Evolutionary conservation across 2,113 vertebrate species (phyloP).

Genomic region (Alosa alosa): DNA sequence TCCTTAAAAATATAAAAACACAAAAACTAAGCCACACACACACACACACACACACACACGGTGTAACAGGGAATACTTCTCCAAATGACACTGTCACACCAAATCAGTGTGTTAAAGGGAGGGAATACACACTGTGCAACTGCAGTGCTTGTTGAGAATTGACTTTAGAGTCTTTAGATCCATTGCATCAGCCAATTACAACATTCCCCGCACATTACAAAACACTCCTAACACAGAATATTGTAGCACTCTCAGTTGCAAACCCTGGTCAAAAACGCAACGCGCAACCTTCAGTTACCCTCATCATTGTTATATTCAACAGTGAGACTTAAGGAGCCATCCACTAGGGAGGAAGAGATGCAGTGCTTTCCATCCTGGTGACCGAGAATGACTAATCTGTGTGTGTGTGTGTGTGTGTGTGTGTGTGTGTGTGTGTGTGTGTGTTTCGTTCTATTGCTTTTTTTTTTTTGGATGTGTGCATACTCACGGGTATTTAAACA

Average conservation of each 20-base stretch:
- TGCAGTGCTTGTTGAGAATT: background rate
- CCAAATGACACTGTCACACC: background rate
- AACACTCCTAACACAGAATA: background rate
- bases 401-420: conserved; percentile 5
- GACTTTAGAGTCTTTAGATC: conserved; percentile 23
- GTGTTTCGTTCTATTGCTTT: background rate
- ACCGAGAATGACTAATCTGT: background rate
- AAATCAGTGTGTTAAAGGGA: background rate
- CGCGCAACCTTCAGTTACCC: background rate
- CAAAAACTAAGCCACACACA: background rate
- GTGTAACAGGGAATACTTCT: background rate
- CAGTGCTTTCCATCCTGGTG: background rate
- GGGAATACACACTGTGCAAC: background rate
- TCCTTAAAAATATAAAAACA: conserved; percentile 9
- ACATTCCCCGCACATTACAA: conserved; percentile 42
- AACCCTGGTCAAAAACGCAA: background rate
- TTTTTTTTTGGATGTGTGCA: background rate
- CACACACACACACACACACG: background rate
- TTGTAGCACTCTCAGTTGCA: background rate
- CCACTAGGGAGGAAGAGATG: background rate
- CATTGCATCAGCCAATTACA: conserved; percentile 45
- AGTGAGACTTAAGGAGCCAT: background rate
- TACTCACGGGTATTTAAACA: background rate
- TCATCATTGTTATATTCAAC: background rate
- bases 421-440: background rate